Base-by-base conservation (phyloP, 1,140 invertebrate species). In the Adoxophyes honmai region DNA sequence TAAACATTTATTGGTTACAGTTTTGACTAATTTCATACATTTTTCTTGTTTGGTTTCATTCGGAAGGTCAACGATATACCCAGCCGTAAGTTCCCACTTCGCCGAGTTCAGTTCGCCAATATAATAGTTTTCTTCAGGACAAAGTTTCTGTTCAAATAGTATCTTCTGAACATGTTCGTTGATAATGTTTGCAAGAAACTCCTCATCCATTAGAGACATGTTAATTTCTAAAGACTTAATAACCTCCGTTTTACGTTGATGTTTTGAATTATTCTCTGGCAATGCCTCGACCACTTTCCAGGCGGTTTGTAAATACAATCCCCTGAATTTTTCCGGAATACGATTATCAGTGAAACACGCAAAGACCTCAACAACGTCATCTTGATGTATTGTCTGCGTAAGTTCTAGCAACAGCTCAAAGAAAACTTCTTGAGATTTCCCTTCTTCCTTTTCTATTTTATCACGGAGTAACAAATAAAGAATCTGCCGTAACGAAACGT, bases 331-430 rank as follows among this genome's bases (percentile, higher is more conserved):
- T 9, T 34, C 5, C 1, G 73, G 73, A n/a, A 80, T 53, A 16
- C 34, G 14, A 53, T 42, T 4, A 21, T 34, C 55, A 6, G 21
- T 53, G 33, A 70, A 52, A 6, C 68, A 13, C 5, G 51, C 16
- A 59, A 71, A 82, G 8, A 83, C 44, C 0, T 75, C 68, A 13
- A 69, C 66, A n/a, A 71, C 52, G 39, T 86, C 77, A 37, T 75
- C 68, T 48, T 72, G 59, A 34, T 66, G 48, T 34, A 85, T 36
- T 35, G 62, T 55, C 13, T 63, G 60, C 16, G 73, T 79, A 14
- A 80, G 59, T 0, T 52, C 28, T 60, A 73, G 78, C 9, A 84
- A 60, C 15, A 61, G 52, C 51, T 77, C 68, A 58, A 66, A 72
- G 5, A 80, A 39, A 21, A 64, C 52, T 16, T 37, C 16, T 52